Evolutionary conservation across 1,140 invertebrate genomes (phyloP).

Genomic region (Drosophila bocqueti): DNA sequence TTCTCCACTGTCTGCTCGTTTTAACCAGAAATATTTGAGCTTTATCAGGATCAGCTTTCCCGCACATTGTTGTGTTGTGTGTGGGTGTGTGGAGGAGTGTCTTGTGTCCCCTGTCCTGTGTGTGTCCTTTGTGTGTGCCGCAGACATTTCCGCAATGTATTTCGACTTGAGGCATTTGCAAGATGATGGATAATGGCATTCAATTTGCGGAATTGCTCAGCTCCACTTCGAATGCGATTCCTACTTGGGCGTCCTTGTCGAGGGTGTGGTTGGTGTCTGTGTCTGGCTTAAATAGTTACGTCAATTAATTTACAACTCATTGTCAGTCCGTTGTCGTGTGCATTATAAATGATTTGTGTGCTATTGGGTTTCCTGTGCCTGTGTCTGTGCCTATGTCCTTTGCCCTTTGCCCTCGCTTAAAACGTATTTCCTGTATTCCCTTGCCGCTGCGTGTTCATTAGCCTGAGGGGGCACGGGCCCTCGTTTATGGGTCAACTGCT

Average conservation of each 20-base stretch:
- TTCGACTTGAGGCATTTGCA: conserved; percentile 71
- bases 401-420: not conserved
- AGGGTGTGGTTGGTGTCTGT: conserved; percentile 5
- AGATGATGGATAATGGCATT: conserved; percentile 82
- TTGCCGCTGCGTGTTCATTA: conserved; percentile 40
- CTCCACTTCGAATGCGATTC: conserved; percentile 20
- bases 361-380: conserved; percentile 2
- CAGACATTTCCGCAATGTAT: conserved; percentile 76
- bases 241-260: conserved; percentile 17
- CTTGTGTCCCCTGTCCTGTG: not conserved
- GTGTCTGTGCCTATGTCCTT: no score
- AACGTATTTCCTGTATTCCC: conserved; percentile 7
- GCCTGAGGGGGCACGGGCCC: conserved; percentile 19
- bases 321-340: conserved; percentile 75
- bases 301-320: conserved; percentile 81
- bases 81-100: not conserved
- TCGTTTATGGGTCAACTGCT: conserved; percentile 73
- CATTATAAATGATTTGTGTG: conserved; percentile 80
- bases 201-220: conserved; percentile 67
- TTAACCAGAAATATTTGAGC: conserved; percentile 31
- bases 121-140: conserved; percentile 25
- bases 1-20: not conserved
- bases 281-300: conserved; percentile 71
- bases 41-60: conserved; percentile 1
- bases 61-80: conserved; percentile 31